Base-by-base conservation (phyloP, 2,888 invertebrate genomes). In the Neoaliturus tenellus region DNA sequence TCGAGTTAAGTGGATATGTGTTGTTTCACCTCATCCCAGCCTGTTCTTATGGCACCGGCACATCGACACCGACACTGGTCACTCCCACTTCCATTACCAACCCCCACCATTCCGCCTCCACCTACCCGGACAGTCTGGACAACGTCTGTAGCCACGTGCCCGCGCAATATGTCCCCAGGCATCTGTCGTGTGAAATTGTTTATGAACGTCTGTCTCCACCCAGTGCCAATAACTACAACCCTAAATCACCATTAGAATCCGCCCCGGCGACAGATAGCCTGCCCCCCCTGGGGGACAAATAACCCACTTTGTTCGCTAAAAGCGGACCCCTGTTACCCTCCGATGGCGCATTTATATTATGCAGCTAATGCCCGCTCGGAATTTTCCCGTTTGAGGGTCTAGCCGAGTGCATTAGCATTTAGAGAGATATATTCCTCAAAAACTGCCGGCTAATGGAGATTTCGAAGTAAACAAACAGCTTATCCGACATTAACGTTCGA, bases 111-210 rank as follows among this genome's bases (percentile, higher is more conserved):
- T 10, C 51, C 6, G 20, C 51, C 23, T 3, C 51, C 51, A 23
- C 51, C 23, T 10, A 4, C 48, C 48, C 67, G 39, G 69, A n/a
- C 69, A 67, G 28, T 67, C 44, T 75, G 41, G 75, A 2, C 75
- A 44, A n/a, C 48, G 44, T 48, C 44, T n/a, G n/a, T n/a, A 3
- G 48, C 23, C 75, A 75, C 75, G 75, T 75, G 75, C 28, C 75
- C 3, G 48, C 44, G 17, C 75, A 75, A 75, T 75, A 75, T 75
- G 75, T 75, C 75, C 75, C 75, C 48, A 17, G 75, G 75, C 75
- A 48, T 75, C 75, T 75, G 75, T 75, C 39, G 75, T 75, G 75
- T 75, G 75, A 75, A 75, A 75, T 75, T 75, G 75, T 75, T 75
- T 75, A 75, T 75, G 75, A 75, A 75, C 48, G 75, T 75, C 71